Evolutionary conservation across 1,140 invertebrate species (phyloP).

Genomic region (Heliothis subflexa): DNA sequence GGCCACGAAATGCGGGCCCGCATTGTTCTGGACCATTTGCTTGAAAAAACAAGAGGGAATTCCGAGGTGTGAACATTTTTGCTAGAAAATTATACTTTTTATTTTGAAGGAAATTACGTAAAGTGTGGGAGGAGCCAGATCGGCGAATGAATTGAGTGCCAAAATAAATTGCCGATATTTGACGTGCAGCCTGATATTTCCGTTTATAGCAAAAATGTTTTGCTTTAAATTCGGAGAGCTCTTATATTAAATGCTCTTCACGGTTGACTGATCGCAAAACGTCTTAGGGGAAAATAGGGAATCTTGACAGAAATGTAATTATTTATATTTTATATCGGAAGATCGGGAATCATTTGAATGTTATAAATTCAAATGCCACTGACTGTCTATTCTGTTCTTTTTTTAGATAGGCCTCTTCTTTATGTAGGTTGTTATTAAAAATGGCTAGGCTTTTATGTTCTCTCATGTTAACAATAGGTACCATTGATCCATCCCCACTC

Average conservation of each 20-base stretch:
- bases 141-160: background rate
- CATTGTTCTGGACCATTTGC: slow-evolving; percentile 47
- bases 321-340: slow-evolving; percentile 7
- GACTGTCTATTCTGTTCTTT: too few species aligned
- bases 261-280: slow-evolving; percentile 15
- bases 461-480: background rate
- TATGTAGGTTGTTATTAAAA: too few species aligned
- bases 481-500: background rate
- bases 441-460: too few species aligned
- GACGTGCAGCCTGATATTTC: slow-evolving; percentile 14
- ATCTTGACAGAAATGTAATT: background rate
- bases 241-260: slow-evolving; percentile 22
- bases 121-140: slow-evolving; percentile 7
- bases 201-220: slow-evolving; percentile 10
- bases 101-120: background rate
- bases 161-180: slow-evolving; percentile 30
- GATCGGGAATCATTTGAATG: background rate
- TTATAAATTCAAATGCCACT: too few species aligned
- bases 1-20: slow-evolving; percentile 31
- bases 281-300: slow-evolving; percentile 11
- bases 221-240: slow-evolving; percentile 11
- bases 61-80: slow-evolving; percentile 29
- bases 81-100: slow-evolving; percentile 29
- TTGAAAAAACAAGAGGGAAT: slow-evolving; percentile 42
- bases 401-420: too few species aligned